phyloP scores from a whole-genome alignment of 2,113 vertebrate genomes.

The Plecturocebus donacophilus region DNA sequence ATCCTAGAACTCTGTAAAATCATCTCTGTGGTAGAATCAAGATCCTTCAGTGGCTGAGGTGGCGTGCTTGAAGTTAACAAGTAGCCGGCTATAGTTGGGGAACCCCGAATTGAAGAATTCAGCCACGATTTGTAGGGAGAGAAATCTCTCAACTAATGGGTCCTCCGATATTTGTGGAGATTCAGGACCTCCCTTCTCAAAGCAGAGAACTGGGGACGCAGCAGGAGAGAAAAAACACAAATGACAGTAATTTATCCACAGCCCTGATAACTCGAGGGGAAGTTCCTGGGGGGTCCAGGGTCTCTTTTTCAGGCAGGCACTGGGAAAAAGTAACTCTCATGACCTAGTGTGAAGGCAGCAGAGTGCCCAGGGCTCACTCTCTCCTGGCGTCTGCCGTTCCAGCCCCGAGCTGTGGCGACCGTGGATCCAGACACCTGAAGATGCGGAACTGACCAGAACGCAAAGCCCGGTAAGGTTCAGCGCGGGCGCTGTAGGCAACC shows the following conservation, averaged over 20 bases:
- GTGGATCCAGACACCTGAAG: slow-evolving; percentile 75
- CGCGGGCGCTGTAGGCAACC: background rate
- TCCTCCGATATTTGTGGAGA: background rate
- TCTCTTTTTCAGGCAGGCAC: background rate
- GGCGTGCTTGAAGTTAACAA: background rate
- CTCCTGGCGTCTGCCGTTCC: slow-evolving; percentile 43
- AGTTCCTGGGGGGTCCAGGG: background rate
- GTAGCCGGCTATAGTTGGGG: background rate
- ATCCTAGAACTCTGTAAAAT: background rate
- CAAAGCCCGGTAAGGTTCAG: slow-evolving; percentile 72
- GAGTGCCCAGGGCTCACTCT: background rate
- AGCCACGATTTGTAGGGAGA: background rate
- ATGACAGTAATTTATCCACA: background rate
- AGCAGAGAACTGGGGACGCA: background rate
- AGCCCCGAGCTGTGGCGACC: slow-evolving; percentile 81
- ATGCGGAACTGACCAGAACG: slow-evolving; percentile 5
- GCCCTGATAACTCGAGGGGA: background rate
- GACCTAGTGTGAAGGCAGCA: background rate
- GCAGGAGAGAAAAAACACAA: background rate
- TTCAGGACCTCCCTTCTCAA: background rate
- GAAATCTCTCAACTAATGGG: background rate
- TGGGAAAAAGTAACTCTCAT: background rate
- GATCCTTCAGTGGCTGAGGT: accelerated
- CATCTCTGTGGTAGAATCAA: too few relatives aligned
- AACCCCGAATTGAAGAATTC: too few relatives aligned